These are phyloP conservation scores for Ridgeia piscesae DNA, from an alignment of 1,140 invertebrate species.

Conservation along the genomic window DNA sequence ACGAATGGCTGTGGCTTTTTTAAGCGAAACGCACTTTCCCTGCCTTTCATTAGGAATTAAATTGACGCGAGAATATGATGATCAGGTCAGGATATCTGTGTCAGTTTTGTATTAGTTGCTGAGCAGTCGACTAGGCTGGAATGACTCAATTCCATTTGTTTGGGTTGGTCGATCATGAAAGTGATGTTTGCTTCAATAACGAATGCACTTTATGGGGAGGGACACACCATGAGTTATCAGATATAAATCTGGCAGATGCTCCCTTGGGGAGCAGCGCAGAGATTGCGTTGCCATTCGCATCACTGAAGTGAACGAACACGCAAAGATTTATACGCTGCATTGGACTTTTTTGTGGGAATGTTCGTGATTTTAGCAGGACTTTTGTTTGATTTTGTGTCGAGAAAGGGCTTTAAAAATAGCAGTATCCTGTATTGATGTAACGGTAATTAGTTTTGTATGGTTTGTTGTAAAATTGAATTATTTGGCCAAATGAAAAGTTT, in stretches of 20 bases:
- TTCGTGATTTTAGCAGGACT: not conserved
- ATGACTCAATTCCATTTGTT: constrained; percentile 6
- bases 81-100: not conserved
- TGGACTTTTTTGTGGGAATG: not conserved
- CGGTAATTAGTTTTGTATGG: not conserved
- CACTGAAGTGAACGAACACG: not conserved
- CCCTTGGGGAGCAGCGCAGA: not conserved
- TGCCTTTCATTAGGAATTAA: not conserved
- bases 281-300: not conserved
- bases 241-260: not conserved
- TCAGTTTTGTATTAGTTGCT: not conserved
- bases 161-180: not conserved
- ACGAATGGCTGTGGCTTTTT: not conserved
- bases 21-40: not conserved
- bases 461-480: too few species aligned
- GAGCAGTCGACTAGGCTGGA: not conserved
- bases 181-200: not conserved
- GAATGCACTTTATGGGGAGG: not conserved
- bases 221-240: not conserved
- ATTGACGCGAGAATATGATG: not conserved
- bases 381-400: not conserved
- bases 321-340: not conserved
- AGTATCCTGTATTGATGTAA: not conserved
- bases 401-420: not conserved
- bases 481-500: too few species aligned